Evolutionary conservation across 2,797 vertebrate genomes (phyloP).

Genomic region (Pangasius djambal): DNA sequence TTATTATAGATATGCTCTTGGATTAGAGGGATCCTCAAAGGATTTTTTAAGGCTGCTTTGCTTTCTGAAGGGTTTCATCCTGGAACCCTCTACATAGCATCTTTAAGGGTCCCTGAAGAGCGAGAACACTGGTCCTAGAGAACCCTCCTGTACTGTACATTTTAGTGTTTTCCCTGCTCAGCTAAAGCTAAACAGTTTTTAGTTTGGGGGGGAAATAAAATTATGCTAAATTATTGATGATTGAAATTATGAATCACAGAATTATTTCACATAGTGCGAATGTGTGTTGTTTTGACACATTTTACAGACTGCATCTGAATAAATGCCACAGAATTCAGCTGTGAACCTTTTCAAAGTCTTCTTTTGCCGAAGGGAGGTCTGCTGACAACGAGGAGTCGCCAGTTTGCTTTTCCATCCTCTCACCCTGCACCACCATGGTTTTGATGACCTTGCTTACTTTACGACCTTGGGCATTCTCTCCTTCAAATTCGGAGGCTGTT

Average conservation of each 20-base stretch:
- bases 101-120: neutral
- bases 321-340: neutral
- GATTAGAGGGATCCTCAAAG: neutral
- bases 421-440: conserved; percentile 88
- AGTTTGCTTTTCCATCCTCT: conserved; percentile 86
- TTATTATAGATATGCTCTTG: neutral
- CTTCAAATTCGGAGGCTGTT: conserved; percentile 83
- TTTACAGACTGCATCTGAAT: neutral
- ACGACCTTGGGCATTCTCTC: conserved; percentile 87
- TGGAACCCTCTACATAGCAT: neutral
- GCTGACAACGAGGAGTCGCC: conserved; percentile 85
- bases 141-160: neutral
- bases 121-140: neutral
- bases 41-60: neutral
- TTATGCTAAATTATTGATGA: neutral
- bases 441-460: conserved; percentile 97
- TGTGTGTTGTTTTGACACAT: neutral
- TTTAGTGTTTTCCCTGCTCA: neutral
- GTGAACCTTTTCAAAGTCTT: conserved; percentile 94
- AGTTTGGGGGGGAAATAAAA: neutral
- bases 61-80: neutral
- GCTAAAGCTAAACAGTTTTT: neutral
- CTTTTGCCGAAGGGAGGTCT: conserved; percentile 92
- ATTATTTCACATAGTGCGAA: neutral
- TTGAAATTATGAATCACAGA: neutral